phyloP scores from a whole-genome alignment of 2,888 invertebrate species.

The Lysandra coridon region DNA sequence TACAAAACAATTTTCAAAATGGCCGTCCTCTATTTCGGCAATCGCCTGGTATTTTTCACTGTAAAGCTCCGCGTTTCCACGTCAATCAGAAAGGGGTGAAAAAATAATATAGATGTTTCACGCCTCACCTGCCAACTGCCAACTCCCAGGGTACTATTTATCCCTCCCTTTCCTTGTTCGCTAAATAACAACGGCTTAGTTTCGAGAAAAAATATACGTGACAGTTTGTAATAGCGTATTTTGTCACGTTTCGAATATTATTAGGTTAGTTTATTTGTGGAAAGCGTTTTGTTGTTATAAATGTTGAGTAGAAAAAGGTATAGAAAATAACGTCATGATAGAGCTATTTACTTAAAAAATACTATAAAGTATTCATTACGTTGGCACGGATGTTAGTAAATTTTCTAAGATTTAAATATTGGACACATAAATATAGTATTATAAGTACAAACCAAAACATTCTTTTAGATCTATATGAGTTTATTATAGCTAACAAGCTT shows the following conservation, averaged over 20 bases:
- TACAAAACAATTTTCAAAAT: conserved; percentile 1
- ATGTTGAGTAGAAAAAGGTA: not conserved
- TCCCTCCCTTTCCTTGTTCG: conserved; percentile 64
- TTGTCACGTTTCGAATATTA: not conserved
- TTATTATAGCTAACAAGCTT: not conserved
- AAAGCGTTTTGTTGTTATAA: not conserved
- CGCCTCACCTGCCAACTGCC: conserved; percentile 35
- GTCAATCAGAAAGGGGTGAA: not conserved
- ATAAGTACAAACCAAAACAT: not conserved
- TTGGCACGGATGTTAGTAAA: too few species aligned
- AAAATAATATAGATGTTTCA: conserved; percentile 21
- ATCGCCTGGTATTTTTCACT: not conserved
- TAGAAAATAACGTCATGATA: too few species aligned
- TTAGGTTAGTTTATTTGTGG: not conserved
- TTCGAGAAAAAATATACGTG: conserved; percentile 39
- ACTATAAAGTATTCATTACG: too few species aligned
- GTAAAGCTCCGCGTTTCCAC: not conserved
- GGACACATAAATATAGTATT: too few species aligned
- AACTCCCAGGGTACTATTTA: conserved; percentile 31
- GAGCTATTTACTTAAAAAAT: too few species aligned
- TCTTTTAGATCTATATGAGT: not conserved
- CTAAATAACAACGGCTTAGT: conserved; percentile 61
- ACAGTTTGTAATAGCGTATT: conserved; percentile 39
- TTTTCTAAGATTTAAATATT: too few species aligned
- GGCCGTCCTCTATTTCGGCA: not conserved